phyloP scores from a whole-genome alignment of 2,888 invertebrate genomes.

The Antheraea yamamai region DNA sequence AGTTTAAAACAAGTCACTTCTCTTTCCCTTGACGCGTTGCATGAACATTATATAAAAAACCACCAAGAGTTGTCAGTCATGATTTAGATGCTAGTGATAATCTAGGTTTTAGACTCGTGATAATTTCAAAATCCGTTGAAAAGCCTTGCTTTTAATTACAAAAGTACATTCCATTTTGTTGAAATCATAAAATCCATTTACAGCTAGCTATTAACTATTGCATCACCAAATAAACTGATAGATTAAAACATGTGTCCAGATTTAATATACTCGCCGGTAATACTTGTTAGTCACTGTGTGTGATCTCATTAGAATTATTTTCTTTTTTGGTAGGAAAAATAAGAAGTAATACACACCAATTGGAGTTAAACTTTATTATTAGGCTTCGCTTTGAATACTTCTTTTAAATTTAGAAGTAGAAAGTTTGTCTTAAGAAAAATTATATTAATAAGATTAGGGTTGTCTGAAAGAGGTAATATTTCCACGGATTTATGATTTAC shows the following conservation, averaged over 20 bases:
- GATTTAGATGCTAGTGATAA: too few species aligned
- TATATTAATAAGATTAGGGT: too few species aligned
- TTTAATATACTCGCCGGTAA: constrained; percentile 38
- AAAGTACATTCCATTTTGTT: constrained; percentile 44
- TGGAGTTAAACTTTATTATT: background rate
- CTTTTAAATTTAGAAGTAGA: too few species aligned
- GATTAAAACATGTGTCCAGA: constrained; percentile 46
- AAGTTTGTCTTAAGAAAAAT: background rate
- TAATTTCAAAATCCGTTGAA: too few species aligned
- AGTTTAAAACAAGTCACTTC: too few species aligned
- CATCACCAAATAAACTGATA: constrained; percentile 50
- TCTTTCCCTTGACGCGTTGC: too few species aligned
- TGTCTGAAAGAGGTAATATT: background rate
- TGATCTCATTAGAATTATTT: constrained; percentile 42
- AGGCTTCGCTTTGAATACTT: too few species aligned
- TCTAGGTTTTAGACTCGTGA: too few species aligned
- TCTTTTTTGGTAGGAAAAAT: constrained; percentile 23
- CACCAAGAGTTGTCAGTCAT: too few species aligned
- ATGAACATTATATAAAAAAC: too few species aligned
- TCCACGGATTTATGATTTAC: background rate
- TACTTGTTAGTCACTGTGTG: constrained; percentile 32
- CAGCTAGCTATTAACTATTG: constrained; percentile 39
- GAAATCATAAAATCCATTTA: constrained; percentile 50
- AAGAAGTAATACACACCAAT: background rate
- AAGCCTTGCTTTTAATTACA: constrained; percentile 27